Percentiles rank a stretch among this genome's conserved stretches.
Evolutionary conservation across 1,140 invertebrate genomes (phyloP).

Genomic region (Geopemphigus sp.): DNA sequence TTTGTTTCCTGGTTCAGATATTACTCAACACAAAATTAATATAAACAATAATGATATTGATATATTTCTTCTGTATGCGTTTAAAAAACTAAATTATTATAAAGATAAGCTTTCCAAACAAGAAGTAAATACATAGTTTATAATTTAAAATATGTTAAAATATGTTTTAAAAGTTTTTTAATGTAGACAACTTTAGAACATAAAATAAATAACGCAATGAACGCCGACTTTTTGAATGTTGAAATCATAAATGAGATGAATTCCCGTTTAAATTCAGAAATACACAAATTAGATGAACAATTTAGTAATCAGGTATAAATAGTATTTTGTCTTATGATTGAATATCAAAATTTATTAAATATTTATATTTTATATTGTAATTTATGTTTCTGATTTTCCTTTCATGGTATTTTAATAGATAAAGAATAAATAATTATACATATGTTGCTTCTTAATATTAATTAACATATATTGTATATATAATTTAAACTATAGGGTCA

Average conservation of each 20-base stretch:
- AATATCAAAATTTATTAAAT: too few relatives aligned
- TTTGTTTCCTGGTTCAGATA: constrained; percentile 30
- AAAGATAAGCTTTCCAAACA: constrained; percentile 19
- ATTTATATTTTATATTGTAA: too few relatives aligned
- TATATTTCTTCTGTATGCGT: constrained; percentile 32
- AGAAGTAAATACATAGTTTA: constrained; percentile 4
- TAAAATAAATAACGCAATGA: constrained; percentile 32
- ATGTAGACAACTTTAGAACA: constrained; percentile 13
- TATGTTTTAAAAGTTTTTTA: constrained; percentile 1
- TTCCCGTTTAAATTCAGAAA: constrained; percentile 36
- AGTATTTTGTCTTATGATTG: background rate
- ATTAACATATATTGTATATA: too few relatives aligned
- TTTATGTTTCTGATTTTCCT: too few relatives aligned
- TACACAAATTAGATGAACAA: constrained; percentile 30
- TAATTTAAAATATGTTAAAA: background rate
- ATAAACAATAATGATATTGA: constrained; percentile 14
- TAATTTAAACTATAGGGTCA: too few relatives aligned
- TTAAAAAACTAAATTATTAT: constrained; percentile 37
- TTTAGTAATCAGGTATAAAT: constrained; percentile 1
- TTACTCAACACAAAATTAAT: constrained; percentile 39
- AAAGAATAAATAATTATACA: too few relatives aligned
- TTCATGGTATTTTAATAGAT: too few relatives aligned
- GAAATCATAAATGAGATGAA: constrained; percentile 18
- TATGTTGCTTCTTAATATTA: too few relatives aligned
- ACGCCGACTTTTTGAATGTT: constrained; percentile 21